Conservation (phyloP, 2,888 invertebrate species). For the Drosophila dives region DNA sequence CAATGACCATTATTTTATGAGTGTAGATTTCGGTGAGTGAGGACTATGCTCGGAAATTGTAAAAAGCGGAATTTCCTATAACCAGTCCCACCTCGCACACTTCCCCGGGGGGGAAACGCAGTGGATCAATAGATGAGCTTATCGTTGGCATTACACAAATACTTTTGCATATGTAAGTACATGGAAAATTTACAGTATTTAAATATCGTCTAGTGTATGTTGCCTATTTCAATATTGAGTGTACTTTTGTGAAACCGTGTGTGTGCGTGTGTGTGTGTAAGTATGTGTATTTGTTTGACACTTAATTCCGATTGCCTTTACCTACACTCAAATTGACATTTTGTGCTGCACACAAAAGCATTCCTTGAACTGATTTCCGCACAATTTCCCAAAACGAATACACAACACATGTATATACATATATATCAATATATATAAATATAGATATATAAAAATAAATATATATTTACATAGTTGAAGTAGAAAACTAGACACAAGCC, state of each 20-base stretch:
- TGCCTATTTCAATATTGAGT: not conserved
- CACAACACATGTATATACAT: not conserved
- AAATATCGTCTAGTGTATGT: constrained; percentile 55
- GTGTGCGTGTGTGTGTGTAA: constrained; percentile 12
- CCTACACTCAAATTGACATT: constrained; percentile 78
- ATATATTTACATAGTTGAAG: constrained; percentile 6
- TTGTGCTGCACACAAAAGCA: constrained; percentile 41
- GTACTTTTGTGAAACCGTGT: constrained; percentile 5
- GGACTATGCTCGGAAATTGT: constrained; percentile 14
- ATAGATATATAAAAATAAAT: not conserved
- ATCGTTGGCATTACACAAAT: constrained; percentile 77
- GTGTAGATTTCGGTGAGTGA: not conserved
- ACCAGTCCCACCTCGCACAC: not conserved
- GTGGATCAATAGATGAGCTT: constrained; percentile 76
- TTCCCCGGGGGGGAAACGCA: constrained; percentile 18
- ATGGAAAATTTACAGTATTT: constrained; percentile 72
- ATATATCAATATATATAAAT: too few relatives aligned
- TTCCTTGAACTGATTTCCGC: constrained; percentile 48
- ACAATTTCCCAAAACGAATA: constrained; percentile 18
- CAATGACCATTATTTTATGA: not conserved
- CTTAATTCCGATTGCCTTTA: constrained; percentile 77
- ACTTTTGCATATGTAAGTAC: constrained; percentile 67
- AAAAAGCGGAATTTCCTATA: constrained; percentile 8
- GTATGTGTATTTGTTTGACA: constrained; percentile 60
- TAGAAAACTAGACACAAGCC: constrained; percentile 9